A percentile compares a stretch with the other conserved stretches of the same genome.
Conservation (phyloP, 2,888 invertebrate genomes). For the Drosophila pseudotalamancana region DNA sequence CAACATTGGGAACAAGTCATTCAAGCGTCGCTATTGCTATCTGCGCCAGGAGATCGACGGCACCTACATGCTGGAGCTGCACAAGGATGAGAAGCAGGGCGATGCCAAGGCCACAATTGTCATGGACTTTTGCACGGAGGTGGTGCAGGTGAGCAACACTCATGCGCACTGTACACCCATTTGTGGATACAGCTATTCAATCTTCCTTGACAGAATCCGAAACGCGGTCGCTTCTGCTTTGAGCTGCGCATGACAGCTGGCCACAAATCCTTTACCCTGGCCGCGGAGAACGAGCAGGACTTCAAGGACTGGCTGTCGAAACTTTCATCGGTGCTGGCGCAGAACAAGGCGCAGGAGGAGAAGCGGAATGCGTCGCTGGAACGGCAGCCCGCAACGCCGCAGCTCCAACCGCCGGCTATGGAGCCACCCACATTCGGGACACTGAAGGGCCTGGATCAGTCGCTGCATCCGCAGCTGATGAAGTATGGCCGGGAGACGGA, state of each 20-base stretch:
- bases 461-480: conserved; percentile 95
- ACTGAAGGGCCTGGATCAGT: conserved; percentile 94
- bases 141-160: conserved; percentile 88
- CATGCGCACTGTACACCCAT: too few species aligned
- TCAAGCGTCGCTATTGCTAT: conserved; percentile 95
- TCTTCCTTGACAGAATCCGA: conserved; percentile 88
- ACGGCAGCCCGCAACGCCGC: conserved; percentile 85
- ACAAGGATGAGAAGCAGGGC: conserved; percentile 96
- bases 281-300: conserved; percentile 94
- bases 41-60: conserved; percentile 95
- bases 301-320: conserved; percentile 92
- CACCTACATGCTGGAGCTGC: conserved; percentile 95
- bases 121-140: conserved; percentile 96
- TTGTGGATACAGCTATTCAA: too few species aligned
- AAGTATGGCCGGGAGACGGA: conserved; percentile 96
- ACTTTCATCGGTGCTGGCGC: conserved; percentile 92
- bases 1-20: conserved; percentile 96
- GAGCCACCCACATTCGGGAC: conserved; percentile 90
- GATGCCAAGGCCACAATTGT: conserved; percentile 96
- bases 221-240: conserved; percentile 93
- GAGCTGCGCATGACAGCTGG: conserved; percentile 94
- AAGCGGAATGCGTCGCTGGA: conserved; percentile 89
- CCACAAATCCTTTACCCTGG: conserved; percentile 93
- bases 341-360: conserved; percentile 91
- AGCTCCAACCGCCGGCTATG: conserved; percentile 80